Evolutionary conservation across 2,888 invertebrate genomes (phyloP), one percentile per base, ranked within the genome.

Genomic region (Steinernema hermaphroditum): DNA sequence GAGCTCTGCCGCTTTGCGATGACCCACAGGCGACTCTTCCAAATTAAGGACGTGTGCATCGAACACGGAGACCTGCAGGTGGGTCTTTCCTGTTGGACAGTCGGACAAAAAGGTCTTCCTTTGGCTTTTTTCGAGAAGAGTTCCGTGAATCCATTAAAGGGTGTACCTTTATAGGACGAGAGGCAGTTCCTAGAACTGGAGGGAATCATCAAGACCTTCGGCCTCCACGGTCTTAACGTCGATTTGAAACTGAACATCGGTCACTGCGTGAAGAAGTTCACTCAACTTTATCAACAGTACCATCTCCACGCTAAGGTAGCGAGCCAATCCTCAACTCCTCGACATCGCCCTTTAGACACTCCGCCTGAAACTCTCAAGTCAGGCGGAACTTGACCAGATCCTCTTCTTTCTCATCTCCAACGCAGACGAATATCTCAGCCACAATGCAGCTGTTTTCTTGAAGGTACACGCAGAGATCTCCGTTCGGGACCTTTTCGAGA

Each of bases 1-100:
- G 54, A 54, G 2, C 27, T 54, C 6, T 54, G 54, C 27, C 14
- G 6, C 22, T 54, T 54, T 24, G 54, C 54, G 6, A 27, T 1
- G 27, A 54, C 14, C 6, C 22, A 54, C 27, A 14, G 27, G 19
- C 12, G 19, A 27, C 54, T 54, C 2, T 54, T 54, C 27, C 54
- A 54, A 24, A 22, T 54, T 27, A 54, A 54, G 54, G 27, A 24
- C 16, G 6, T 54, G 24, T 27, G 54, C 54, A 16, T 54, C 12
- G 54, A 54, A 8, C 22, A 54, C 6, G 54, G 54, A 4, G 54
- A 54, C 24, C 22, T 54, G 54, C 27, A 54, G 54, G 54, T 54
- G 27, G 27, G 27, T 37, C 37, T 12, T 37, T 12, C 12, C 6
- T 8, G 37, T 12, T 12, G 12, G 4, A 4, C 12, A 8, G 37